Evolutionary conservation across 2,113 vertebrate species (phyloP).

Genomic region (Aix galericulata): DNA sequence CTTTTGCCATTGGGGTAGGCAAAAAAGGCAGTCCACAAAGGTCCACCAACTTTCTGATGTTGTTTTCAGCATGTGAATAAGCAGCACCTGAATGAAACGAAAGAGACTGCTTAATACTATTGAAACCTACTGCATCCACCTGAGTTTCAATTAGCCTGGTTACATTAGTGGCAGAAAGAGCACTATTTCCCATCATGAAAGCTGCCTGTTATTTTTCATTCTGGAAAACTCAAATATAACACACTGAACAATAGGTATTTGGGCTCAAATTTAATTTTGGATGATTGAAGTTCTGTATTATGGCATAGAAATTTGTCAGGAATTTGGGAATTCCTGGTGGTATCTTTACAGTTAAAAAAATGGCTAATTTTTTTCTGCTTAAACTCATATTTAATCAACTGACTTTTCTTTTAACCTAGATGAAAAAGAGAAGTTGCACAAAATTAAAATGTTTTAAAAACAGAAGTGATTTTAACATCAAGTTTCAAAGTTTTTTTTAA

Average conservation of each 20-base stretch:
- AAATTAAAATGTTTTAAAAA: background rate
- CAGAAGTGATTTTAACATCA: background rate
- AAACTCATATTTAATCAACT: background rate
- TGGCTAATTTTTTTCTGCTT: background rate
- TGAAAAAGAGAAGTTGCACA: background rate
- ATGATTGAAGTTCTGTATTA: background rate
- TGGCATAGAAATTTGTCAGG: background rate
- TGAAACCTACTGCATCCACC: background rate
- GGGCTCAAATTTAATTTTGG: background rate
- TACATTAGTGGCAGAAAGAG: background rate
- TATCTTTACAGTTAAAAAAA: background rate
- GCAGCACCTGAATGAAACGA: constrained; percentile 85
- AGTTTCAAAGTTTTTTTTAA: background rate
- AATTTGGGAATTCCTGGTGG: background rate
- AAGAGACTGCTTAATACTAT: background rate
- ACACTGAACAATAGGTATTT: background rate
- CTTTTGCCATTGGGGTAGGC: constrained; percentile 97
- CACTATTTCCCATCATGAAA: background rate
- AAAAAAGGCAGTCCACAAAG: constrained; percentile 88
- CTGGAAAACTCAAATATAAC: background rate
- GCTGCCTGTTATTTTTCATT: background rate
- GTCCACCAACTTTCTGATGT: constrained; percentile 84
- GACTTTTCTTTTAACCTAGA: background rate
- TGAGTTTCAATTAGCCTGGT: background rate
- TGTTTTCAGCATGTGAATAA: constrained; percentile 86